Evolutionary conservation across 2,888 invertebrate genomes (phyloP).

Genomic region (Chironomus riparius): DNA sequence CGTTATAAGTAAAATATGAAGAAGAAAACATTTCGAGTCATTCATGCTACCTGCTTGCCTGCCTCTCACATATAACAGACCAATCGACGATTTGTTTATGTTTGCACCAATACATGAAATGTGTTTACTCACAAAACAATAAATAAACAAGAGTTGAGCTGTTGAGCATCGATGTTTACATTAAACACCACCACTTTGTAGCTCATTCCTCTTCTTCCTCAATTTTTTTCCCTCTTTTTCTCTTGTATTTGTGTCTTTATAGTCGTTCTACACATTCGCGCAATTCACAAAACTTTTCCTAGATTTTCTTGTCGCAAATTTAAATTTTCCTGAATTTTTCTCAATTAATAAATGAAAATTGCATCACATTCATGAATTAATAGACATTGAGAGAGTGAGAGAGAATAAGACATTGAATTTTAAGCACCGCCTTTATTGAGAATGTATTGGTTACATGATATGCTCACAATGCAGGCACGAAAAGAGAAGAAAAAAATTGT

Average conservation of each 20-base stretch:
- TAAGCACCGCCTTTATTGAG: not conserved
- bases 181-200: conserved; percentile 1
- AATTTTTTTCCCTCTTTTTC: not conserved
- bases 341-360: no score
- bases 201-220: not conserved
- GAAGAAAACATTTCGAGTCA: not conserved
- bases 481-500: no score
- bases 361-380: no score
- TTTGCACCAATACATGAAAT: conserved; percentile 15
- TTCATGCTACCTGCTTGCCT: not conserved
- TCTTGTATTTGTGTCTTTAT: not conserved
- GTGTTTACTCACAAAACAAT: conserved; percentile 11
- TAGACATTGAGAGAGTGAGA: no score
- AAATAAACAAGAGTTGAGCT: conserved; percentile 15
- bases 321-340: no score
- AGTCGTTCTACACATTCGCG: not conserved
- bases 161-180: conserved; percentile 20
- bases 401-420: not conserved
- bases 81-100: conserved; percentile 15
- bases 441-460: no score
- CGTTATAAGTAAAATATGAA: not conserved
- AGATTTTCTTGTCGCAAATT: not conserved
- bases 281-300: not conserved
- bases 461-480: no score
- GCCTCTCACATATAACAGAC: not conserved